Evolutionary conservation across 2,888 invertebrate species (phyloP).

Genomic region (Cheilosia variabilis): DNA sequence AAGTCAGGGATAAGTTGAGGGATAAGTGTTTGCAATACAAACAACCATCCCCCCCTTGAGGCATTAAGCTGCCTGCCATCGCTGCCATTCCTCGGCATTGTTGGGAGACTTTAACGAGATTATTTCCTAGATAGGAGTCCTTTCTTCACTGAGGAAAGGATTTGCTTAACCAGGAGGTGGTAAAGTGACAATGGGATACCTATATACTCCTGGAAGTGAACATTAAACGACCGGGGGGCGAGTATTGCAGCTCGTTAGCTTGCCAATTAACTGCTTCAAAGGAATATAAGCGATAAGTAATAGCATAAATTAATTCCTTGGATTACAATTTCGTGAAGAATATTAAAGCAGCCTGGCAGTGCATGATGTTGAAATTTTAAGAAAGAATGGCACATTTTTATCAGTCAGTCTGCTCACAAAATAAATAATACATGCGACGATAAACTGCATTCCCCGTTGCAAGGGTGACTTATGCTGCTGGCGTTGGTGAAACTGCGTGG

Average conservation of each 20-base stretch:
- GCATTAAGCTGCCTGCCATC: conserved; percentile 55
- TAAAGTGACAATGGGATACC: background rate
- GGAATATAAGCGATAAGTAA: background rate
- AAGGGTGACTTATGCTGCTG: background rate
- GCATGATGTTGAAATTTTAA: background rate
- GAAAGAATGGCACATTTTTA: background rate
- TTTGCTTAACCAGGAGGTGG: background rate
- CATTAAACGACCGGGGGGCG: background rate
- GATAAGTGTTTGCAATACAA: conserved; percentile 65
- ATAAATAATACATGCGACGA: background rate
- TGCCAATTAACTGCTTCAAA: conserved; percentile 4
- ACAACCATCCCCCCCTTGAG: conserved; percentile 37
- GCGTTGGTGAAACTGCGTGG: background rate
- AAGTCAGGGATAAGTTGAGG: conserved; percentile 44
- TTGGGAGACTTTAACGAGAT: conserved; percentile 34
- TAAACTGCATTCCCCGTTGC: background rate
- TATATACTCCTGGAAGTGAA: background rate
- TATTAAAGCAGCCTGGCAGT: background rate
- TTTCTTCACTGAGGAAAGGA: conserved; percentile 1
- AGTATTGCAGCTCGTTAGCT: background rate
- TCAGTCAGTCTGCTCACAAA: background rate
- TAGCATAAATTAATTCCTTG: background rate
- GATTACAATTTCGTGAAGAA: background rate
- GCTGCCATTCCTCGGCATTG: conserved; percentile 11
- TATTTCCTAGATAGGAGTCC: background rate